These are phyloP conservation scores for Drosophila yakuba DNA, from an alignment of 1,140 invertebrate genomes.

Conservation along the genomic window DNA sequence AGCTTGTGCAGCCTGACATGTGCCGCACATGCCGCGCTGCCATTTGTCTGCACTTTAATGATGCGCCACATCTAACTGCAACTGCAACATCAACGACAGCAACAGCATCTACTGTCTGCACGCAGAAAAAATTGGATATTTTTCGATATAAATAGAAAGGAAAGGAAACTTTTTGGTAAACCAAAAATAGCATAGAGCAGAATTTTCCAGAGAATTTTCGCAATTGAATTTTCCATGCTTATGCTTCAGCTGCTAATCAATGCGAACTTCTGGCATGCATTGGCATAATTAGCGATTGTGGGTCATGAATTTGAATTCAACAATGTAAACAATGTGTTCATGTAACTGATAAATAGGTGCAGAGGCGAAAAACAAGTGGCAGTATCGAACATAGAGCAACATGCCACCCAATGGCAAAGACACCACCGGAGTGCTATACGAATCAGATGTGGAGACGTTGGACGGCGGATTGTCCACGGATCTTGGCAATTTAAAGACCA, in stretches of 20 bases:
- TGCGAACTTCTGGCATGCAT: too few species aligned
- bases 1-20: conserved; percentile 75
- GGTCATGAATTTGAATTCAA: background rate
- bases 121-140: conserved; percentile 1
- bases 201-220: too few species aligned
- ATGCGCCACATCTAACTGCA: conserved; percentile 66
- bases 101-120: conserved; percentile 37
- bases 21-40: conserved; percentile 81
- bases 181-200: too few species aligned
- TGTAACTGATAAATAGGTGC: background rate
- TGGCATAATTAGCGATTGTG: too few species aligned
- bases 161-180: too few species aligned
- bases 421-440: background rate
- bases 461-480: background rate
- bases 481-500: background rate
- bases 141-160: background rate
- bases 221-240: too few species aligned
- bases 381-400: background rate
- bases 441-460: background rate
- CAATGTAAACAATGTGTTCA: too few species aligned
- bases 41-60: conserved; percentile 83
- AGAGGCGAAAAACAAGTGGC: accelerated
- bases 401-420: background rate
- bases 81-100: conserved; percentile 32
- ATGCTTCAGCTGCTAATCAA: too few species aligned